Evolutionary conservation across 2,888 invertebrate species (phyloP), one percentile per base, ranked within the genome.

Genomic region (Onthophagus sagittarius): DNA sequence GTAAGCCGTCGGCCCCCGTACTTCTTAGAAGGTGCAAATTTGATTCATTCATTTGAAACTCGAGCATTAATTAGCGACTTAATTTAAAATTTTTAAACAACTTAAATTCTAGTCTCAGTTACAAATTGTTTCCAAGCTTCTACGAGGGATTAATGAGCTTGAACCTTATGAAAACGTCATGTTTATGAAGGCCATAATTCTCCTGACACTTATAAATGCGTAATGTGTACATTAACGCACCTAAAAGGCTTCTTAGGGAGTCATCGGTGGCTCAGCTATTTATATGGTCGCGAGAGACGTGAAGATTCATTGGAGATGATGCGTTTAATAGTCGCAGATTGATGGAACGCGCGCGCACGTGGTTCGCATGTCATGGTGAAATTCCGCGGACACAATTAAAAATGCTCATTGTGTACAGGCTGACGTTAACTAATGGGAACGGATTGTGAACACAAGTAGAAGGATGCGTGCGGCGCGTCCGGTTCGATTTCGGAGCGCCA

Each of bases 11-110:
- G 39, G 15, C 67, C 23, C 23, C n/a, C 31, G 67, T n/a, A 23
- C 11, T n/a, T 23, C 67, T 67, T 67, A 67, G 31, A 67, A 67
- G 67, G 67, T 67, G 67, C 67, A 67, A 67, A 67, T 67, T 67
- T 67, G 67, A 67, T 31, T 67, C 67, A 67, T 67, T 15, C 67
- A 23, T 32, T 15, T 31, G 67, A 67, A 67, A 67, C 31, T 15
- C 67, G n/a, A 23, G 32, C 67, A 32, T 67, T 67, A 67, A 67
- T 67, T 67, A 67, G 39, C 23, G 23, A 23, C 23, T 23, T 23
- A 23, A 23, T 23, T 23, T 3, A 23, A 23, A 2, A 23, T 23
- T 23, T 23, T 23, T 23, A 23, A 23, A 3, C 23, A 23, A 23
- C 23, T 23, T 23, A 23, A 23, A 23, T 23, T 23, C 23, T 23